Base-by-base conservation (phyloP, 1,140 invertebrate genomes). In the Diabrotica virgifera region DNA sequence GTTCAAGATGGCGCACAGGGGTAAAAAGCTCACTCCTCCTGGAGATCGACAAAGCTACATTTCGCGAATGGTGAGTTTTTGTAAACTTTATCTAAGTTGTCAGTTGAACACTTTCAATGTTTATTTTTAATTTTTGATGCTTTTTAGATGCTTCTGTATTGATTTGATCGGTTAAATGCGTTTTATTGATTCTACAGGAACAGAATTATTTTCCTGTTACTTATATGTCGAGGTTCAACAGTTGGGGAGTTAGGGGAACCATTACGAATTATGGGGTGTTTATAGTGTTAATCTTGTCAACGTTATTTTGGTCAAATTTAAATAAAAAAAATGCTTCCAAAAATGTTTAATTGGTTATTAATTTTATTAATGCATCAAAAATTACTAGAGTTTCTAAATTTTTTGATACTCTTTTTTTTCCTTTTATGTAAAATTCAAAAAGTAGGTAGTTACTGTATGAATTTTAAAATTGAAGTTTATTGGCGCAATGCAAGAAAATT, bases 1-100 rank as follows among this genome's bases (percentile, higher is more conserved):
- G 53, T 52, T 51, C 66, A 75, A 75, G 51, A 75, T 75, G 73
- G 73, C 73, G 72, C 64, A 71, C 51, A 68, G 65, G 70, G 63
- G 62, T 65, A 66, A 67, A 68, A 72, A 63, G 63, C 65, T 64
- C 56, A 59, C 59, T 38, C 54, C 50, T 52, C 24, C 52, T 8
- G 7, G 40, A 36, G 66, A 71, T 68, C 67, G 70, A 38, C 66
- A 70, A 37, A 66, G 63, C 62, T 72, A 73, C 68, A 70, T 72
- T 14, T 75, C 73, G 59, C 71, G 73, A 12, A 75, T 75, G 72
- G 72, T 73, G 70, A 40, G 72, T 73, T 51, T 50, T 63, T 46
- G 9, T 37, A 36, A 59, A 60, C 24, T 24, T 24, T 6, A 46
- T 35, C 9, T 8, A 38, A 14, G 10, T 64, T n/a, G 12, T 12